phyloP scores from a whole-genome alignment of 1,140 invertebrate species.

The Listronotus oregonensis region DNA sequence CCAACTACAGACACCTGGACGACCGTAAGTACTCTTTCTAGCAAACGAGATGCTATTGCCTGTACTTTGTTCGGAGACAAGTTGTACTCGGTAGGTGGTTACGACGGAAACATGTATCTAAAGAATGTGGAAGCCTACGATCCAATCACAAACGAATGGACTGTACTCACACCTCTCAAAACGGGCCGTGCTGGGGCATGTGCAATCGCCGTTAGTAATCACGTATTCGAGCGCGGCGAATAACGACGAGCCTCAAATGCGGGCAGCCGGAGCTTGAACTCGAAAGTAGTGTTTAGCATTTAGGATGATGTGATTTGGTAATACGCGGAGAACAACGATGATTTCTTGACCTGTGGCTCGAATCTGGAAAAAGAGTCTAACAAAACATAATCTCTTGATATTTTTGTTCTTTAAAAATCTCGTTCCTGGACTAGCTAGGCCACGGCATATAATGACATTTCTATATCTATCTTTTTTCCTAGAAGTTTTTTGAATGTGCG shows the following conservation, averaged over 20 bases:
- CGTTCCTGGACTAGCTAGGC: too few relatives aligned
- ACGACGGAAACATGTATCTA: conserved; percentile 92
- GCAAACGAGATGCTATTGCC: conserved; percentile 88
- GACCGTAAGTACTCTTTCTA: conserved; percentile 83
- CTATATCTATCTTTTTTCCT: too few relatives aligned
- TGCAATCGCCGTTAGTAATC: conserved; percentile 68
- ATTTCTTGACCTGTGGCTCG: too few relatives aligned
- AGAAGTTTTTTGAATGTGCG: too few relatives aligned
- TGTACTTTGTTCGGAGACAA: conserved; percentile 88
- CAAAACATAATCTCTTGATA: too few relatives aligned
- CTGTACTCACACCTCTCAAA: conserved; percentile 71
- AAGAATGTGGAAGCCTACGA: conserved; percentile 93
- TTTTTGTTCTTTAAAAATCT: too few relatives aligned
- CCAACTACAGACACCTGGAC: conserved; percentile 84
- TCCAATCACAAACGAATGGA: conserved; percentile 87
- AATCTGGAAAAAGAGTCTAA: too few relatives aligned
- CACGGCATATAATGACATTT: too few relatives aligned
- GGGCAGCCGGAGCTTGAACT: not conserved
- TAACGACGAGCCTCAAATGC: not conserved
- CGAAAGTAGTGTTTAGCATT: too few relatives aligned
- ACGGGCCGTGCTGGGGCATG: conserved; percentile 85
- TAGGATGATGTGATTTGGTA: too few relatives aligned
- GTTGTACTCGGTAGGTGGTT: conserved; percentile 90
- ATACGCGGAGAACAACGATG: too few relatives aligned
- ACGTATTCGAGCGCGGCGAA: conserved; percentile 14